These are phyloP conservation scores for Drosophila nigromelanica DNA, from an alignment of 1,140 invertebrate genomes.

Conservation along the genomic window DNA sequence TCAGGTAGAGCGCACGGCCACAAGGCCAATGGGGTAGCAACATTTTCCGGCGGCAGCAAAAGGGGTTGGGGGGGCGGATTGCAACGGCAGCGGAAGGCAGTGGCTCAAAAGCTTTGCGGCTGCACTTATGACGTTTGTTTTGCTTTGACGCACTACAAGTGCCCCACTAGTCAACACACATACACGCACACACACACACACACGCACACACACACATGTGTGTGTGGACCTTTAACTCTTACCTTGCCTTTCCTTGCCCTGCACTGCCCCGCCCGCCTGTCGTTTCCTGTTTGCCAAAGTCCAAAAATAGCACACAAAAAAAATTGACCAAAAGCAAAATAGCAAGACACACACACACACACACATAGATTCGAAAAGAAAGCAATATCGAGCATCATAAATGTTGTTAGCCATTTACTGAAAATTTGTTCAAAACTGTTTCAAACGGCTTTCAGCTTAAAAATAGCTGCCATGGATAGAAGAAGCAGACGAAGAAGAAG, in stretches of 20 bases:
- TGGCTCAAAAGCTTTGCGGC: slow-evolving; percentile 1
- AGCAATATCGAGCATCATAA: slow-evolving; percentile 41
- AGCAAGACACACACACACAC: slow-evolving; percentile 17
- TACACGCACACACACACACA: neutral
- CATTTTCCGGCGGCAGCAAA: neutral
- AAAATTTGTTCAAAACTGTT: slow-evolving; percentile 43
- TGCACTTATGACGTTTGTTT: slow-evolving; percentile 70
- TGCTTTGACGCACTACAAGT: slow-evolving; percentile 63
- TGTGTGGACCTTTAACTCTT: slow-evolving; percentile 28
- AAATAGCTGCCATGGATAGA: slow-evolving; percentile 36
- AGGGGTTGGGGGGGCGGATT: no score
- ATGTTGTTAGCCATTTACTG: slow-evolving; percentile 45
- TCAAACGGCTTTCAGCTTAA: slow-evolving; percentile 36
- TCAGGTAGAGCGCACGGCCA: slow-evolving; percentile 53
- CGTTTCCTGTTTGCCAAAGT: slow-evolving; percentile 70
- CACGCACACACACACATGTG: neutral
- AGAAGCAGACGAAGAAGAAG: slow-evolving; percentile 20
- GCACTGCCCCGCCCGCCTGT: neutral
- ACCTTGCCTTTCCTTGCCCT: slow-evolving; percentile 4
- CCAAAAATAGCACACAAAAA: slow-evolving; percentile 60
- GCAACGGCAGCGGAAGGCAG: neutral
- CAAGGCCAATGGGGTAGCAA: slow-evolving; percentile 55
- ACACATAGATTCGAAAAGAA: slow-evolving; percentile 8
- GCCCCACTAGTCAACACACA: neutral
- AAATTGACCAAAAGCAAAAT: slow-evolving; percentile 52